A percentile compares a stretch with the other conserved stretches of the same genome.
Evolutionary conservation across 2,797 vertebrate genomes (phyloP).

Genomic region (Helicolenus hilgendorfi): DNA sequence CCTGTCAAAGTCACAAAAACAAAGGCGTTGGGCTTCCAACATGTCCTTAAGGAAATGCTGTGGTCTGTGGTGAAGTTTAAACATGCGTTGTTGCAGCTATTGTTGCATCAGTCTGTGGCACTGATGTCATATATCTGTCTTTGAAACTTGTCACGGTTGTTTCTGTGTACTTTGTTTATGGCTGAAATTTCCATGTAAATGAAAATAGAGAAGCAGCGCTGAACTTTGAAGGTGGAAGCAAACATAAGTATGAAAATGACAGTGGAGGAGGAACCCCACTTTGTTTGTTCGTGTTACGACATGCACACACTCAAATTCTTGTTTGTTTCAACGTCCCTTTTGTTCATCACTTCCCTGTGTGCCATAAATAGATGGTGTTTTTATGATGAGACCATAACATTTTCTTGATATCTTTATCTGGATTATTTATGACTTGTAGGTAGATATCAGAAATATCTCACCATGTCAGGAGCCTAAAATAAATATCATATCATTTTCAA

Average conservation of each 20-base stretch:
- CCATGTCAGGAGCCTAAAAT: background rate
- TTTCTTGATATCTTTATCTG: background rate
- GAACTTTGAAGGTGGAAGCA: background rate
- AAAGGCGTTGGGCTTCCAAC: background rate
- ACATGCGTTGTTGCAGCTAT: background rate
- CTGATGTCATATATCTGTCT: background rate
- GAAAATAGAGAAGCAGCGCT: background rate
- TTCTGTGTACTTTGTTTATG: background rate
- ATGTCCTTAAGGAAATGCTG: background rate
- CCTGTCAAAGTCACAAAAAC: background rate
- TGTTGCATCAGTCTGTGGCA: background rate
- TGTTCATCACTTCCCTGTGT: conserved; percentile 33
- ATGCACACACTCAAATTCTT: background rate
- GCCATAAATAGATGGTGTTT: background rate
- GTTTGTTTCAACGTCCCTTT: background rate
- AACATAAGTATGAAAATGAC: background rate
- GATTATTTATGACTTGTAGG: background rate
- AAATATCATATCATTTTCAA: background rate
- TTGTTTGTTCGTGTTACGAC: background rate
- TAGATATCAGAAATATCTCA: background rate
- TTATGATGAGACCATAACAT: background rate
- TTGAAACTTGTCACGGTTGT: background rate
- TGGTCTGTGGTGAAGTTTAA: conserved; percentile 15
- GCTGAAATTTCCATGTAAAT: background rate
- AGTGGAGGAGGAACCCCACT: background rate